Conservation (phyloP, 2,888 invertebrate species). For the Cerceris rybyensis region DNA sequence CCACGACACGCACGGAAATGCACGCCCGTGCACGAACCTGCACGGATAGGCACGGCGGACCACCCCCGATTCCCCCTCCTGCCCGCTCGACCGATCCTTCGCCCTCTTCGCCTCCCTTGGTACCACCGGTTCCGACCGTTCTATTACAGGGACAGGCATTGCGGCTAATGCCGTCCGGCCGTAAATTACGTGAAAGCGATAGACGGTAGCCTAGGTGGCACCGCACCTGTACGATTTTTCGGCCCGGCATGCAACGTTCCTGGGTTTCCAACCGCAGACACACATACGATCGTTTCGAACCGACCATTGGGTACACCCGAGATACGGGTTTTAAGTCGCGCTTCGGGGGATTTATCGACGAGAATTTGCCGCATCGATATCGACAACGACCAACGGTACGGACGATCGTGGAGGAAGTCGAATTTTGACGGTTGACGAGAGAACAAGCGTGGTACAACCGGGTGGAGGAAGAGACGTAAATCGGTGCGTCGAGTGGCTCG, state of each 20-base stretch:
- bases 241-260: constrained; percentile 4
- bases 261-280: constrained; percentile 12
- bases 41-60: constrained; percentile 38
- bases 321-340: constrained; percentile 18
- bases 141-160: constrained; percentile 75
- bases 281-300: constrained; percentile 12
- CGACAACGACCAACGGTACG: background rate
- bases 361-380: constrained; percentile 6
- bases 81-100: constrained; percentile 31
- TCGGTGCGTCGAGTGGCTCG: constrained; percentile 12
- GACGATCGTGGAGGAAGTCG: background rate
- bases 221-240: constrained; percentile 63
- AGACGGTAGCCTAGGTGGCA: constrained; percentile 60
- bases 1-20: constrained; percentile 59
- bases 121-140: constrained; percentile 54
- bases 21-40: constrained; percentile 45
- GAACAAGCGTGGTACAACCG: background rate
- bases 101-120: constrained; percentile 33
- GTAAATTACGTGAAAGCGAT: constrained; percentile 77
- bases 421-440: background rate
- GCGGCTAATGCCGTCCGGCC: constrained; percentile 77
- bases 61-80: constrained; percentile 1
- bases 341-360: background rate
- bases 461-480: background rate
- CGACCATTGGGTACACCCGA: background rate